These are phyloP conservation scores for Hyppa rectilinea DNA, from an alignment of 2,888 invertebrate genomes.

Conservation along the genomic window DNA sequence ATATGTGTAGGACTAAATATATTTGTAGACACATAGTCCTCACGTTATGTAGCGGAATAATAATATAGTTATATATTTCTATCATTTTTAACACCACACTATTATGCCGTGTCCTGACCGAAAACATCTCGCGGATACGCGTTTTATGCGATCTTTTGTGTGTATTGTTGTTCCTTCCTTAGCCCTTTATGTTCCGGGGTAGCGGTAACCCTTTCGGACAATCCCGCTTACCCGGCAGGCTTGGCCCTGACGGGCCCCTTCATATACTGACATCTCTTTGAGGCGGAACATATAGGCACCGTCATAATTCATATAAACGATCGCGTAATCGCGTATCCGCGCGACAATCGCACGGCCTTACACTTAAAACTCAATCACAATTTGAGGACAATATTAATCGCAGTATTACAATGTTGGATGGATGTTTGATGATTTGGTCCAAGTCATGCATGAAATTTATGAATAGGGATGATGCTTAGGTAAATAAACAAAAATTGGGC, in stretches of 20 bases:
- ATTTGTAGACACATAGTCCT: slow-evolving; percentile 40
- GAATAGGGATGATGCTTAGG: too few species aligned
- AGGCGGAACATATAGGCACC: too few species aligned
- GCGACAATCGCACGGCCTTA: background rate
- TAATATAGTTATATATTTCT: background rate
- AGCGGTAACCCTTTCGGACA: too few species aligned
- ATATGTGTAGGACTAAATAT: slow-evolving; percentile 22
- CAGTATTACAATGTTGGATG: slow-evolving; percentile 5
- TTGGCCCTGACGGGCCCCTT: too few species aligned
- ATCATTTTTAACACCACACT: background rate
- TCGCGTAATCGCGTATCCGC: background rate
- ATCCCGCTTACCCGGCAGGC: too few species aligned
- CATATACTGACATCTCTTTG: too few species aligned
- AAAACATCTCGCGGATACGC: background rate
- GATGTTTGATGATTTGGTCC: background rate
- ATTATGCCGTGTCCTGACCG: background rate
- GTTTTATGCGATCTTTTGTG: background rate
- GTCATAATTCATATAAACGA: background rate
- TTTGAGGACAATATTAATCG: slow-evolving; percentile 19
- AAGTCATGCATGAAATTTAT: background rate
- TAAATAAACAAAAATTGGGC: too few species aligned
- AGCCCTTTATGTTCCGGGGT: too few species aligned
- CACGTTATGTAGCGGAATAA: background rate
- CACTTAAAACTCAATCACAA: background rate
- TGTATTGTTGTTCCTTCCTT: too few species aligned